These are phyloP conservation scores for Gavialis gangeticus DNA, from an alignment of 2,113 vertebrate species.

Conservation along the genomic window DNA sequence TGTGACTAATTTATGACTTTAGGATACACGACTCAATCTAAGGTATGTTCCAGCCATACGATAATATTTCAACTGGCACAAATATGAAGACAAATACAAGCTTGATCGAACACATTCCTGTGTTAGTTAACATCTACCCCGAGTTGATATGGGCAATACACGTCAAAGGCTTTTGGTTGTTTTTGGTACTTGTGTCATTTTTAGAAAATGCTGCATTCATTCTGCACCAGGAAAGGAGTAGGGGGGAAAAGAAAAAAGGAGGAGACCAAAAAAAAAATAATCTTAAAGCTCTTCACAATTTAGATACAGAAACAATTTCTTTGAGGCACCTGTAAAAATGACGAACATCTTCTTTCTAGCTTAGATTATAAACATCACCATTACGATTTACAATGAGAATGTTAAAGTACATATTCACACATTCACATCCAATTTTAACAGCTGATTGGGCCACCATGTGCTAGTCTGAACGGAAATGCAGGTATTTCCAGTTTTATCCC, in stretches of 20 bases:
- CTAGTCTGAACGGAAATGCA: background rate
- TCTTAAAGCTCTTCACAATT: slow-evolving; percentile 71
- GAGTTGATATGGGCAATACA: slow-evolving; percentile 25
- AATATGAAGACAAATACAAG: background rate
- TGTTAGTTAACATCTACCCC: background rate
- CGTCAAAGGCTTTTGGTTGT: slow-evolving; percentile 65
- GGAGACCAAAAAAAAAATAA: background rate
- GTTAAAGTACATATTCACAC: slow-evolving; percentile 76
- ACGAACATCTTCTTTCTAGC: slow-evolving; percentile 69
- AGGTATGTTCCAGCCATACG: background rate
- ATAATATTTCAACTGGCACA: background rate
- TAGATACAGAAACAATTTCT: slow-evolving; percentile 68
- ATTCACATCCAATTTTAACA: slow-evolving; percentile 54
- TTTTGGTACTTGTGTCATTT: slow-evolving; percentile 64
- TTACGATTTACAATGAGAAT: slow-evolving; percentile 74
- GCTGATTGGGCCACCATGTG: slow-evolving; percentile 28
- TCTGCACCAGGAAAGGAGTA: slow-evolving; percentile 23
- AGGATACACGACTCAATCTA: rapidly evolving
- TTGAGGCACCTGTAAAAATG: slow-evolving; percentile 76
- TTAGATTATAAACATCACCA: slow-evolving; percentile 76
- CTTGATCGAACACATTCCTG: background rate
- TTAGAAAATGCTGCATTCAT: slow-evolving; percentile 25
- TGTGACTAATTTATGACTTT: background rate
- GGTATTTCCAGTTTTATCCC: slow-evolving; percentile 53
- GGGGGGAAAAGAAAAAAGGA: background rate